Conservation (phyloP, 2,888 invertebrate species). For the Xestia sexstrigata region DNA sequence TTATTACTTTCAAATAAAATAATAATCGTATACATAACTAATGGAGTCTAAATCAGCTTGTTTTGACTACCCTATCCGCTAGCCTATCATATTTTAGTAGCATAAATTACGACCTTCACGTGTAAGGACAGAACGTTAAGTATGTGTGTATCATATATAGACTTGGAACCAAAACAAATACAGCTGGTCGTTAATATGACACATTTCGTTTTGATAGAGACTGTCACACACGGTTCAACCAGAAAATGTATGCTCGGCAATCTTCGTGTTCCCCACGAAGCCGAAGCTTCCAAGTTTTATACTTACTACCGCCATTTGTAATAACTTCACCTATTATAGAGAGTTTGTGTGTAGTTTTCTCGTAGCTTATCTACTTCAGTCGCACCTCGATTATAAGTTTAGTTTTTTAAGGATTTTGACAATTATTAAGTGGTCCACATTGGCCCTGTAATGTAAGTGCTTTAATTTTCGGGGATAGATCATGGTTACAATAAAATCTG, state of each 20-base stretch:
- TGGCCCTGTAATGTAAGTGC: too few species aligned
- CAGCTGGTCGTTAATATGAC: background rate
- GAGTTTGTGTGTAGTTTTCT: too few species aligned
- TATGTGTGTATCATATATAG: background rate
- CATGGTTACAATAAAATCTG: background rate
- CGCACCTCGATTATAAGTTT: background rate
- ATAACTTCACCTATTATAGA: too few species aligned
- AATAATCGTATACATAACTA: background rate
- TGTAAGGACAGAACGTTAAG: background rate
- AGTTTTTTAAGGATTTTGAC: background rate
- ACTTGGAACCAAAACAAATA: background rate
- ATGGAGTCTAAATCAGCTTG: background rate
- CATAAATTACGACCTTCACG: slow-evolving; percentile 2
- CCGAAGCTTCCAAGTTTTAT: background rate
- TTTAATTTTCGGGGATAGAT: background rate
- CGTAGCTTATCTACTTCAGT: background rate
- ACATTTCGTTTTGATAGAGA: background rate
- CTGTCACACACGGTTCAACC: background rate
- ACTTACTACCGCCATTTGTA: background rate
- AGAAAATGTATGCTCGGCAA: background rate
- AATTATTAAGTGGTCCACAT: background rate
- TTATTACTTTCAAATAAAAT: background rate
- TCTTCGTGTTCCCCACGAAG: background rate
- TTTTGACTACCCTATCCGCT: background rate
- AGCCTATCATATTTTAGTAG: background rate